phyloP scores from a whole-genome alignment of 2,797 vertebrate genomes.

The Smutsia temminckii region DNA sequence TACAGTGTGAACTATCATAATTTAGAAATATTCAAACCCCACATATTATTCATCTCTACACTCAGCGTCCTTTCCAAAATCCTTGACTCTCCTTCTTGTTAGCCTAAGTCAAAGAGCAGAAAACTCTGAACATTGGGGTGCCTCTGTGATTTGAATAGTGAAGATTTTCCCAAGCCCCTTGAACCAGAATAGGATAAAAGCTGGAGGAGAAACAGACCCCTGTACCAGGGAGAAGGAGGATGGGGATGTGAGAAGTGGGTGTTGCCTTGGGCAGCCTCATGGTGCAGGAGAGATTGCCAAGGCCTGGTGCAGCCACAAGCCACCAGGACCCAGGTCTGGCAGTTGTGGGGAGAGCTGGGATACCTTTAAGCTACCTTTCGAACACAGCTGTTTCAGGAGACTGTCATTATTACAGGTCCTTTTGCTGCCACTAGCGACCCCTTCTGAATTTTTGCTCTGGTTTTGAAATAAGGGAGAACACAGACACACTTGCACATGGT shows the following conservation, averaged over 20 bases:
- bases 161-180: background rate
- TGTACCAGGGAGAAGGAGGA: background rate
- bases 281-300: background rate
- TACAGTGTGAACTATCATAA: background rate
- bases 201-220: background rate
- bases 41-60: background rate
- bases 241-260: accelerated
- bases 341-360: background rate
- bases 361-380: background rate
- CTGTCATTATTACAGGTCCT: background rate
- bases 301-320: accelerated
- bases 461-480: background rate
- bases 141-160: background rate
- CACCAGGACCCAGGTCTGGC: background rate
- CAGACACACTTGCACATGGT: background rate
- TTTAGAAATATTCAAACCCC: background rate
- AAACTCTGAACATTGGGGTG: background rate
- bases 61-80: background rate
- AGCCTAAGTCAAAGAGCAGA: background rate
- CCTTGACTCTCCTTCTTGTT: background rate
- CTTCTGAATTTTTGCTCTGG: background rate
- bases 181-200: background rate
- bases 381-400: background rate
- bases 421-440: background rate
- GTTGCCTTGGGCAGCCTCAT: background rate